Conservation (phyloP, 2,113 vertebrate genomes). For the Xenotilapia leptura region DNA sequence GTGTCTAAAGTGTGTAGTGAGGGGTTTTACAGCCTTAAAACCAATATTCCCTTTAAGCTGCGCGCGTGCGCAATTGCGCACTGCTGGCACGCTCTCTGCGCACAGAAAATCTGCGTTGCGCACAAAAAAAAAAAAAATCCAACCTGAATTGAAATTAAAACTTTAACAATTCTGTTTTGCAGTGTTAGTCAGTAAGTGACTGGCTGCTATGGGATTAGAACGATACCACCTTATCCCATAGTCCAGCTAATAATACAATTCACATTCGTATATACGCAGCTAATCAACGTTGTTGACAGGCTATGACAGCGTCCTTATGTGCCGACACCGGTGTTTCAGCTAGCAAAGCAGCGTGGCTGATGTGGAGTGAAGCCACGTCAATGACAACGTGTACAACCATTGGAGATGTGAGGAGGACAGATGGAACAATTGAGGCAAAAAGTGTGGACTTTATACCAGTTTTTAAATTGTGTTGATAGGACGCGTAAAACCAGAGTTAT, state of each 20-base stretch:
- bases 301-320: background rate
- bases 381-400: no score
- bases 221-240: background rate
- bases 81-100: fast-evolving
- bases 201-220: background rate
- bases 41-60: background rate
- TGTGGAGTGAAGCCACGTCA: fast-evolving
- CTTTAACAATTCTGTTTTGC: background rate
- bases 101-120: background rate
- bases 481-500: fast-evolving
- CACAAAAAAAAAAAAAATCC: background rate
- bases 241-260: background rate
- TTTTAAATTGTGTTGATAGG: no score
- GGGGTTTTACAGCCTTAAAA: background rate
- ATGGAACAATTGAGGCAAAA: no score
- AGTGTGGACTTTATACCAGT: no score
- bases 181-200: background rate
- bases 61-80: no score
- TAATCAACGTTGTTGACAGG: fast-evolving
- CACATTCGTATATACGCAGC: background rate
- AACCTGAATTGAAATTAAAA: background rate
- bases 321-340: background rate
- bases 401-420: no score
- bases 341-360: background rate
- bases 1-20: background rate